phyloP scores from a whole-genome alignment of 2,113 vertebrate species.

The Brachionichthys hirsutus region DNA sequence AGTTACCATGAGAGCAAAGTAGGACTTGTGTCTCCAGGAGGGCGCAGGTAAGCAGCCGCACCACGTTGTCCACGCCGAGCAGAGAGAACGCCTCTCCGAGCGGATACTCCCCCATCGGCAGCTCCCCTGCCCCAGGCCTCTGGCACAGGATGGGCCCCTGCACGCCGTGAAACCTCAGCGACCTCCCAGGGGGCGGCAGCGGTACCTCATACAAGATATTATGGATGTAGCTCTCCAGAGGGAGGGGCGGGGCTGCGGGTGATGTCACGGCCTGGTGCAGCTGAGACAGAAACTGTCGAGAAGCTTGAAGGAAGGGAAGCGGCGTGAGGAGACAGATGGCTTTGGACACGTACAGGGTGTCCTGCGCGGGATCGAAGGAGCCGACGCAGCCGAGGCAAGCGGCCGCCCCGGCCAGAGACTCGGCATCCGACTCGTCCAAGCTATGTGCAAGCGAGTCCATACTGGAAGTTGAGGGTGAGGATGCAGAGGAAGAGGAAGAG shows the following conservation, averaged over 20 bases:
- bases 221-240: conserved; percentile 96
- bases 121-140: conserved; percentile 86
- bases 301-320: conserved; percentile 94
- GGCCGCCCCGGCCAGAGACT: conserved; percentile 70
- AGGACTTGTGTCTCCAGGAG: conserved; percentile 98
- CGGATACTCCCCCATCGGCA: conserved; percentile 90
- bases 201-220: conserved; percentile 97
- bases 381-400: conserved; percentile 80
- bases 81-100: conserved; percentile 88
- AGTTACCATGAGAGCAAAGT: conserved; percentile 92
- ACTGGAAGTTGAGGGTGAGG: conserved; percentile 89
- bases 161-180: conserved; percentile 92
- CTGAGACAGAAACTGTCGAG: conserved; percentile 90
- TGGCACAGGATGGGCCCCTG: conserved; percentile 94
- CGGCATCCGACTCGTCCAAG: conserved; percentile 83
- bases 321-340: conserved; percentile 93
- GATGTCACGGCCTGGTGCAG: conserved; percentile 88
- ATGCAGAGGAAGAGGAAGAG: conserved; percentile 77
- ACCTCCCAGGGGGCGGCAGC: conserved; percentile 89
- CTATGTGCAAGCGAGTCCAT: conserved; percentile 95
- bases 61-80: conserved; percentile 91
- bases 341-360: conserved; percentile 94
- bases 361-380: conserved; percentile 86
- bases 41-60: conserved; percentile 94
- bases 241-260: conserved; percentile 87